phyloP scores from a whole-genome alignment of 2,888 invertebrate genomes.

The Agrochola lota region DNA sequence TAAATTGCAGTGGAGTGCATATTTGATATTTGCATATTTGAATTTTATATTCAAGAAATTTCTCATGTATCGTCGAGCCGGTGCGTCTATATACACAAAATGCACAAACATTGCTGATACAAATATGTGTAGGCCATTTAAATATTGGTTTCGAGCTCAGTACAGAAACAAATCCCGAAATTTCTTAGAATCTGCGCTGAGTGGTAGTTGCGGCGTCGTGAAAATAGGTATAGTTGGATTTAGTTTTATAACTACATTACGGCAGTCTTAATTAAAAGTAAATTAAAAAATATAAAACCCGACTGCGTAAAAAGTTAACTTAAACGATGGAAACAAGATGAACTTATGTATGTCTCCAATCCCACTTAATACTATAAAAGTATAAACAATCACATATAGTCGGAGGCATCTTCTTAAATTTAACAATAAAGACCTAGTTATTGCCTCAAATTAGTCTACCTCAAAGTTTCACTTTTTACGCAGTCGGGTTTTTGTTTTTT shows the following conservation, averaged over 20 bases:
- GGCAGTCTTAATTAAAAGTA: not conserved
- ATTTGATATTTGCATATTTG: too few relatives aligned
- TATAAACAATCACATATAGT: too few relatives aligned
- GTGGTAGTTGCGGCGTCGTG: not conserved
- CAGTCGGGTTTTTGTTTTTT: too few relatives aligned
- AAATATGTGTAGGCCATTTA: constrained; percentile 4
- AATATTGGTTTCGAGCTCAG: constrained; percentile 10
- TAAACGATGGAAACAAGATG: too few relatives aligned
- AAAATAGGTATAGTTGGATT: not conserved
- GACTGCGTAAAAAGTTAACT: too few relatives aligned
- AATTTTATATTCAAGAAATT: constrained; percentile 25
- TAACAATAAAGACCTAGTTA: too few relatives aligned
- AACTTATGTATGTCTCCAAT: too few relatives aligned
- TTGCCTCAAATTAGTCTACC: too few relatives aligned
- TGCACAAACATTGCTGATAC: not conserved
- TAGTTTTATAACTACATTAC: not conserved
- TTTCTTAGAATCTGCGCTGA: not conserved
- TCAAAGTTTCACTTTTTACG: too few relatives aligned
- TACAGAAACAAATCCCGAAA: not conserved
- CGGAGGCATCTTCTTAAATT: too few relatives aligned
- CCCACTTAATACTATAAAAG: too few relatives aligned
- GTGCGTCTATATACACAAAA: not conserved
- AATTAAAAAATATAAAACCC: not conserved
- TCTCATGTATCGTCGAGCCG: not conserved
- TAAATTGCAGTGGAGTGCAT: constrained; percentile 16